Percentiles rank a stretch among this genome's conserved stretches.
phyloP scores from a whole-genome alignment of 2,888 invertebrate species.

The Chelonus formosanus region DNA sequence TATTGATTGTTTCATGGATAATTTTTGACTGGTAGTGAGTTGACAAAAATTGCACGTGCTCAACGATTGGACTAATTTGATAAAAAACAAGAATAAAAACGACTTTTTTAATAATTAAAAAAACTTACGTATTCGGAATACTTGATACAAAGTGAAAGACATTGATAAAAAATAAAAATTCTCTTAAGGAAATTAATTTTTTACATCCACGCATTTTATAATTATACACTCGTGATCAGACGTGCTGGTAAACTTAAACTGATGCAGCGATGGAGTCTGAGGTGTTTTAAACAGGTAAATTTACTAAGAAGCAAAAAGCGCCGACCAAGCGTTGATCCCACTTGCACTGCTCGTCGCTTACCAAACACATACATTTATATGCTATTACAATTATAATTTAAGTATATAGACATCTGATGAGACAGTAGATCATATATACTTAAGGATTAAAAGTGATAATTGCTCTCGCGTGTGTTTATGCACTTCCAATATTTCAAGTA shows the following conservation, averaged over 20 bases:
- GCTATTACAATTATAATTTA: neutral
- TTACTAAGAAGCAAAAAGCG: slow-evolving; percentile 49
- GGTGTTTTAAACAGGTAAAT: slow-evolving; percentile 49
- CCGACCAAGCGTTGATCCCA: slow-evolving; percentile 56
- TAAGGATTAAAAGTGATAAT: slow-evolving; percentile 25
- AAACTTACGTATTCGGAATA: slow-evolving; percentile 2
- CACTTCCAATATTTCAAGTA: neutral
- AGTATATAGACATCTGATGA: slow-evolving; percentile 15
- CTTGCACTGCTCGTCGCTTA: slow-evolving; percentile 40
- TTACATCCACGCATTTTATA: slow-evolving; percentile 50
- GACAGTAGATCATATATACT: slow-evolving; percentile 24
- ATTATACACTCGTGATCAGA: slow-evolving; percentile 48
- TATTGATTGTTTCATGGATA: too few species aligned
- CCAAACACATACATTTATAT: slow-evolving; percentile 16
- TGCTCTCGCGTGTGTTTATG: slow-evolving; percentile 7
- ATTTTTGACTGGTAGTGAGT: too few species aligned
- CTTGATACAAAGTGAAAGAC: neutral
- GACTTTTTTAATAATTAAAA: neutral
- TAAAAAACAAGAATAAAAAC: slow-evolving; percentile 19
- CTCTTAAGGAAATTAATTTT: slow-evolving; percentile 35
- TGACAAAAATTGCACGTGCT: neutral
- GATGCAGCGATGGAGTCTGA: slow-evolving; percentile 44
- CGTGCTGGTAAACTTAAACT: slow-evolving; percentile 52
- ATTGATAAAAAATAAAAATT: neutral
- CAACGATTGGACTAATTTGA: slow-evolving; percentile 7